phyloP scores from a whole-genome alignment of 2,888 invertebrate species.

The Brachylomia viminalis region DNA sequence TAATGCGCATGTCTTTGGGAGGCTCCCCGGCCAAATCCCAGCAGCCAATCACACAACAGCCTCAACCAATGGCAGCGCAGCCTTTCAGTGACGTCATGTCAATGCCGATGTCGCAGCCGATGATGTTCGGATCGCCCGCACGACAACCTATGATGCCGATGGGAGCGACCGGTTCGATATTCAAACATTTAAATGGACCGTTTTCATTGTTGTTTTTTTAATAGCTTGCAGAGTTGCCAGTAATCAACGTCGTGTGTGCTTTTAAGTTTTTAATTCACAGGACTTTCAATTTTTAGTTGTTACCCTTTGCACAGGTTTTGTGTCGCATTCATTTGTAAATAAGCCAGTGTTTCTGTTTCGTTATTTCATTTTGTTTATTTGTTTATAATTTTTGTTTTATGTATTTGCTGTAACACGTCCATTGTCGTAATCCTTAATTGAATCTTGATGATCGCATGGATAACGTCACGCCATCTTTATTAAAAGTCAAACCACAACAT shows the following conservation, averaged over 20 bases:
- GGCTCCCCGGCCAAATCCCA: conserved; percentile 89
- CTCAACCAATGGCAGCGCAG: conserved; percentile 82
- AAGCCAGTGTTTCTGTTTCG: conserved; percentile 61
- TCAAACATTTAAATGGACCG: conserved; percentile 77
- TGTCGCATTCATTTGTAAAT: conserved; percentile 66
- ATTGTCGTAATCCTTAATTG: conserved; percentile 30
- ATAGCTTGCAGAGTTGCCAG: conserved; percentile 69
- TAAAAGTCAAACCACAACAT: conserved; percentile 23
- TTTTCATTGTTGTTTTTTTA: conserved; percentile 72
- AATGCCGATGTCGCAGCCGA: conserved; percentile 82
- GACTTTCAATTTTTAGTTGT: conserved; percentile 55
- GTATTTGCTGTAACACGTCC: conserved; percentile 56
- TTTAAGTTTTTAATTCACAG: conserved; percentile 61
- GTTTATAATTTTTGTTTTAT: conserved; percentile 49
- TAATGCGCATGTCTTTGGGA: conserved; percentile 92
- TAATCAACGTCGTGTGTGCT: conserved; percentile 66
- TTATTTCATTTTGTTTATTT: conserved; percentile 39
- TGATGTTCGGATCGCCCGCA: conserved; percentile 87
- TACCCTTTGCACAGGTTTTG: conserved; percentile 64
- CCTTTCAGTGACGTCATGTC: conserved; percentile 84
- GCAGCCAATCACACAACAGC: conserved; percentile 83
- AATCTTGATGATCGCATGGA: conserved; percentile 51
- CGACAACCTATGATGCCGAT: conserved; percentile 87
- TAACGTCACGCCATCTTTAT: conserved; percentile 17
- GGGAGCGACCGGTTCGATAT: conserved; percentile 86